Evolutionary conservation across 2,888 invertebrate species (phyloP).

Genomic region (Netelia melanura): DNA sequence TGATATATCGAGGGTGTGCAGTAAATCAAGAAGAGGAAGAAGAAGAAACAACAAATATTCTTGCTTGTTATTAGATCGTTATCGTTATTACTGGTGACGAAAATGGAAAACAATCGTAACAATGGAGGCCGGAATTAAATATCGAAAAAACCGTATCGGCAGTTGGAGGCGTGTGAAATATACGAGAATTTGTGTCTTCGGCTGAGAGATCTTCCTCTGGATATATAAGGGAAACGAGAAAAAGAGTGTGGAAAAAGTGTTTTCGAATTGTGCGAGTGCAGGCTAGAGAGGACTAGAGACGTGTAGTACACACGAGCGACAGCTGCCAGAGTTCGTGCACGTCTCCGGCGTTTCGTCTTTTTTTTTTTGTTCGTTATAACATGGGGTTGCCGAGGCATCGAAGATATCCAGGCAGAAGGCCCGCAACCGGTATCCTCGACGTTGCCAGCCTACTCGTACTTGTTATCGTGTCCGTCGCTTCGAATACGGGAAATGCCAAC

Average conservation of each 20-base stretch:
- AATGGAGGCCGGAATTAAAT: slow-evolving; percentile 46
- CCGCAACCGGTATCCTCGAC: slow-evolving; percentile 64
- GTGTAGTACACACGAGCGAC: slow-evolving; percentile 11
- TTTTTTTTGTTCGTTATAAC: slow-evolving; percentile 47
- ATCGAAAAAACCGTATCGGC: slow-evolving; percentile 22
- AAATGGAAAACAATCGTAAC: slow-evolving; percentile 54
- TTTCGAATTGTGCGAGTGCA: slow-evolving; percentile 5
- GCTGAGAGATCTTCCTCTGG: not conserved
- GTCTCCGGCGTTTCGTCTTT: not conserved
- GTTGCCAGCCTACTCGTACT: slow-evolving; percentile 70
- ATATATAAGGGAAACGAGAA: not conserved
- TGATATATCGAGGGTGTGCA: not conserved
- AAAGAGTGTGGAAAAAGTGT: slow-evolving; percentile 29
- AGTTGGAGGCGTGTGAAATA: slow-evolving; percentile 45
- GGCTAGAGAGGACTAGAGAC: not conserved
- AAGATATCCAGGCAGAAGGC: slow-evolving; percentile 63
- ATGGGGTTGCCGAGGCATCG: slow-evolving; percentile 71
- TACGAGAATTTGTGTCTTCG: slow-evolving; percentile 6
- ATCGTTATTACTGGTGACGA: not conserved
- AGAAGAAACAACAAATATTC: too few species aligned
- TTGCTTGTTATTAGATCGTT: not conserved
- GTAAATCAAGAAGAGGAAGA: too few species aligned
- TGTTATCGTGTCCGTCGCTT: slow-evolving; percentile 73
- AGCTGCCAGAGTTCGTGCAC: slow-evolving; percentile 57
- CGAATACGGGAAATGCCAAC: slow-evolving; percentile 74